These are phyloP conservation scores for Lasioglossum figueresi DNA, from an alignment of 2,888 invertebrate species.

Conservation along the genomic window DNA sequence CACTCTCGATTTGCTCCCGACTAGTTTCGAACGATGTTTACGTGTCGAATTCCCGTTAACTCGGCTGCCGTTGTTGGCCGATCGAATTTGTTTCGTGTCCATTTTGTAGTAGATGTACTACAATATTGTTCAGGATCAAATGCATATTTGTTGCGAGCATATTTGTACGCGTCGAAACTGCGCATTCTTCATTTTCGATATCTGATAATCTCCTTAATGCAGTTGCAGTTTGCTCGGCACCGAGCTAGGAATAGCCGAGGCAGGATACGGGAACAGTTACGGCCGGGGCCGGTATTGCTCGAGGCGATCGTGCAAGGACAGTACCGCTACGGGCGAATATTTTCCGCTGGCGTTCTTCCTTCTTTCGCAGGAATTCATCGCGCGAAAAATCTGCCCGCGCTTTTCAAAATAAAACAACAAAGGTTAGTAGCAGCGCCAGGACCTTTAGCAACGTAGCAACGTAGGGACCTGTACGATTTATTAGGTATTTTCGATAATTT, in stretches of 20 bases:
- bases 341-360: constrained; percentile 64
- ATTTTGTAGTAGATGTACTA: neutral
- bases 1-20: neutral
- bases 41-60: neutral
- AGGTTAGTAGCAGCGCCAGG: neutral
- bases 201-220: constrained; percentile 54
- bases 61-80: neutral
- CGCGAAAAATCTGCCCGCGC: constrained; percentile 54
- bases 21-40: neutral
- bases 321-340: constrained; percentile 76
- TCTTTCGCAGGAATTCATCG: constrained; percentile 54
- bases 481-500: neutral
- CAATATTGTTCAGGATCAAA: constrained; percentile 17
- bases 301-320: constrained; percentile 78
- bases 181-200: constrained; percentile 38
- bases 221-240: constrained; percentile 52
- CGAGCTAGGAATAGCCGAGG: constrained; percentile 71
- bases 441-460: too few species aligned
- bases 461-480: neutral
- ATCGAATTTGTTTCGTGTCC: neutral
- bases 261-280: constrained; percentile 77
- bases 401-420: constrained; percentile 43
- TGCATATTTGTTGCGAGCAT: neutral
- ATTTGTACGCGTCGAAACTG: constrained; percentile 4
- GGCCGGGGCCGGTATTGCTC: constrained; percentile 70